Evolutionary conservation across 2,888 invertebrate genomes (phyloP), one percentile per base, ranked within the genome.

Genomic region (Pristionchus japonicus): DNA sequence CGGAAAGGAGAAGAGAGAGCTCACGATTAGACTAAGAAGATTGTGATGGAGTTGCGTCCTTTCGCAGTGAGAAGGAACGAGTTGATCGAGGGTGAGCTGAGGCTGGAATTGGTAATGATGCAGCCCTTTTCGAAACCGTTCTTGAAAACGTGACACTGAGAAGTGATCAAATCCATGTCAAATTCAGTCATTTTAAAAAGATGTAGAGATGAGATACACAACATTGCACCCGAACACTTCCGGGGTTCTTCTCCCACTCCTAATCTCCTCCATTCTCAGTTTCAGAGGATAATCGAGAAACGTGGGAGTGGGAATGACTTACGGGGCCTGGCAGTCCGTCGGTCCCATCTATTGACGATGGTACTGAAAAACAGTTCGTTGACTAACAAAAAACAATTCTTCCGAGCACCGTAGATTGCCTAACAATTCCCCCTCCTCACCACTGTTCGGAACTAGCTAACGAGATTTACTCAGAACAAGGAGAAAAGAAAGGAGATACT

Each of bases 321-420:
- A 77, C 77, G 77, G 77, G 77, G 77, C 47, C 47, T n/a, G 77
- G 77, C 77, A 47, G 43, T 40, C 77, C 77, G 9, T 47, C 27
- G 40, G 77, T 77, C 77, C 77, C 77, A 77, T 77, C 77, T 77
- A 43, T 43, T 77, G 43, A 77, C 23, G 77, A 77, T 77, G 77
- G 77, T 47, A 77, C 77, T 77, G 77, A n/a, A 77, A 77, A 47
- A 43, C 43, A 77, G 43, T 74, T 40, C 40, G 74, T 74, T 40
- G 15, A 23, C 74, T 40, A 37, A 74, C 23, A 67, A 31, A 31
- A 31, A 34, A 34, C 34, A 13, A n/a, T n/a, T n/a, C n/a, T n/a
- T 64, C 31, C 27, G 34, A 34, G 20, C 37, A 70, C 70, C 34
- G 77, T 47, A 43, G 77, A 77, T 77, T 77, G 77, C 43, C n/a